Base-by-base conservation (phyloP, 2,797 vertebrate species). In the Poeciliopsis turneri region DNA sequence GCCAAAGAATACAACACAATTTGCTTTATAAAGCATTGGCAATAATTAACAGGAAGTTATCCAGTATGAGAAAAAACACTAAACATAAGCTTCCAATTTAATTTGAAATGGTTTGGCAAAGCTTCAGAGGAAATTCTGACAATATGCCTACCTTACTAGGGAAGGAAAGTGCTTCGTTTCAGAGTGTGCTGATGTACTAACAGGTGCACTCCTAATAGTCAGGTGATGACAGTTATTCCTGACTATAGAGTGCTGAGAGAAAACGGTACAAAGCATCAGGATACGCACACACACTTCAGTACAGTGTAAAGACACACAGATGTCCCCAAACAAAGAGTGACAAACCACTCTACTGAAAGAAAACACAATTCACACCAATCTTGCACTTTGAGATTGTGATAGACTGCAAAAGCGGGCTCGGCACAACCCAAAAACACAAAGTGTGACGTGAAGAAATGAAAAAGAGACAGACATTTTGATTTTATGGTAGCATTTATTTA, bases 361-460 rank as follows among this genome's bases (percentile, higher is more conserved):
- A 85, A 86, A 68, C 49, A 77, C 72, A 88, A 87, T 90, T 94
- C 92, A 92, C 88, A 92, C 88, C 90, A 93, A 92, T 93, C 88
- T 92, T 78, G 75, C 91, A 90, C 89, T 81, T 53, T 75, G 78
- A 82, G 81, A 90, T 92, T 84, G 91, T 76, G 89, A 78, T 68
- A 87, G 80, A 90, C 82, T 36, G 73, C 20, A 68, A 41, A 0
- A 8, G 75, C 15, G 66, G 51, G 47, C 30, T 43, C 45, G 45
- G 76, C 16, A 47, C 51, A 16, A 76, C 43, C 5, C 12, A 28
- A 59, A 51, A 53, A 74, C 39, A 30, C 11, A 15, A 68, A 33
- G 45, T 61, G 41, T 45, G 81, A 53, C 57, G 13, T 68, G 49
- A 74, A 57, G 7, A 49, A 59, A 59, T 12, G 49, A 47, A 59